Evolutionary conservation across 2,888 invertebrate genomes (phyloP).

Genomic region (Atherix ibis): DNA sequence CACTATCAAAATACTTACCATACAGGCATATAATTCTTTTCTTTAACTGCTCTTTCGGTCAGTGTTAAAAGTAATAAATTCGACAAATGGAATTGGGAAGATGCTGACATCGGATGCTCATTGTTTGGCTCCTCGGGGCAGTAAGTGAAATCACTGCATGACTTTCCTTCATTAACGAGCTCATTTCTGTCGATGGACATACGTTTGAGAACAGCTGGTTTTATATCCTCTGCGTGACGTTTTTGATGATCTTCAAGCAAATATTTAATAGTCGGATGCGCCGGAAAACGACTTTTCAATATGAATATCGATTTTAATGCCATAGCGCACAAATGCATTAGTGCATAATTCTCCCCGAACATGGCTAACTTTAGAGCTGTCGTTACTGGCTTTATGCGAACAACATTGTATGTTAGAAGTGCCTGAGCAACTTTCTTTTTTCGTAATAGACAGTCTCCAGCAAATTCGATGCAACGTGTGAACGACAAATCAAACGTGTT

Average conservation of each 20-base stretch:
- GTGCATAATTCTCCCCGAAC: slow-evolving; percentile 30
- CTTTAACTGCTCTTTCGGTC: slow-evolving; percentile 29
- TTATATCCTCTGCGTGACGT: slow-evolving; percentile 26
- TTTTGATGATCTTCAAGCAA: slow-evolving; percentile 12
- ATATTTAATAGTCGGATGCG: slow-evolving; percentile 20
- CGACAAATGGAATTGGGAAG: slow-evolving; percentile 33
- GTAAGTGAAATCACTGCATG: slow-evolving; percentile 29
- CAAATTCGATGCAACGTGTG: slow-evolving; percentile 46
- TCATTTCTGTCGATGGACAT: slow-evolving; percentile 9
- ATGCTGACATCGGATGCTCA: slow-evolving; percentile 30
- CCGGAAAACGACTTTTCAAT: slow-evolving; percentile 22
- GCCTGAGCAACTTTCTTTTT: slow-evolving; percentile 62
- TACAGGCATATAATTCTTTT: slow-evolving; percentile 29
- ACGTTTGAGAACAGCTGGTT: slow-evolving; percentile 18
- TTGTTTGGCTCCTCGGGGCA: slow-evolving; percentile 25
- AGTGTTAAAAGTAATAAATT: slow-evolving; percentile 30
- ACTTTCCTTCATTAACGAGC: slow-evolving; percentile 19
- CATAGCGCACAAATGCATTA: slow-evolving; percentile 33
- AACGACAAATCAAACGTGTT: slow-evolving; percentile 30
- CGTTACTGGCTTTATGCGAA: slow-evolving; percentile 38
- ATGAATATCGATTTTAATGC: slow-evolving; percentile 28
- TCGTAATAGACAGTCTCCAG: slow-evolving; percentile 65
- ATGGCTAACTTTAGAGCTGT: slow-evolving; percentile 33
- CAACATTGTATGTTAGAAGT: slow-evolving; percentile 62
- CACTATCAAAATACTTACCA: slow-evolving; percentile 19